phyloP scores from a whole-genome alignment of 35 echinoderm and acorn worm genomes.

The Lytechinus variegatus region DNA sequence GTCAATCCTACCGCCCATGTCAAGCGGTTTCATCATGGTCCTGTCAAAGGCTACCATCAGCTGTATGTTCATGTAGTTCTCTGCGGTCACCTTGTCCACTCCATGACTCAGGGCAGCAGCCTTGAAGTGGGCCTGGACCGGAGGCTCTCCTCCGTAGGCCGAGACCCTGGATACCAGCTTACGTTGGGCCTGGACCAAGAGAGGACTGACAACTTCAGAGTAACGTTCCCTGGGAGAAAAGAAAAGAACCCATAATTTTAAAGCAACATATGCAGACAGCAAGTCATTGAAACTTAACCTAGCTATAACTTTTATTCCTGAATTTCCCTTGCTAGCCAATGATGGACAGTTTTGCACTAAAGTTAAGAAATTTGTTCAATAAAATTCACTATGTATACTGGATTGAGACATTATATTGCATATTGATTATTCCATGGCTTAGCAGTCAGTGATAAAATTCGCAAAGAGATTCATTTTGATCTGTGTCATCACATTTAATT shows the following conservation, averaged over 20 bases:
- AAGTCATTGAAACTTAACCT: too few species aligned
- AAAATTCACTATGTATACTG: not conserved
- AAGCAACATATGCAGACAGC: not conserved
- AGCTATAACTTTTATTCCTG: too few species aligned
- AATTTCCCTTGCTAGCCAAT: too few species aligned
- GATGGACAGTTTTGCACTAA: too few species aligned
- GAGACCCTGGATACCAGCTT: slow-evolving; percentile 86
- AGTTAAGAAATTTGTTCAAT: too few species aligned
- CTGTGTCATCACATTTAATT: too few species aligned
- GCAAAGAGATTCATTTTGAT: not conserved
- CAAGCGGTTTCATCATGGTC: slow-evolving; percentile 69
- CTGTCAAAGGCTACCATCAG: slow-evolving; percentile 66
- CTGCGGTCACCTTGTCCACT: slow-evolving; percentile 72
- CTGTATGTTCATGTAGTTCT: slow-evolving; percentile 88
- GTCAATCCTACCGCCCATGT: slow-evolving; percentile 93
- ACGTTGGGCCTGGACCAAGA: slow-evolving; percentile 88
- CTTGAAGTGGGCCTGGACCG: slow-evolving; percentile 84
- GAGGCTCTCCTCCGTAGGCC: slow-evolving; percentile 83
- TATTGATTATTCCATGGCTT: not conserved
- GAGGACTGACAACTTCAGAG: slow-evolving; percentile 83
- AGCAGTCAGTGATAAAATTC: not conserved
- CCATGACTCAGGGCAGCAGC: slow-evolving; percentile 37
- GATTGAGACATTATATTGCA: not conserved
- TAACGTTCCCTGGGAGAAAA: slow-evolving; percentile 77
- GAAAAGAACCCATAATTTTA: not conserved